These are phyloP conservation scores for Rhogogaster chlorosoma DNA, from an alignment of 2,888 invertebrate species.

Conservation along the genomic window DNA sequence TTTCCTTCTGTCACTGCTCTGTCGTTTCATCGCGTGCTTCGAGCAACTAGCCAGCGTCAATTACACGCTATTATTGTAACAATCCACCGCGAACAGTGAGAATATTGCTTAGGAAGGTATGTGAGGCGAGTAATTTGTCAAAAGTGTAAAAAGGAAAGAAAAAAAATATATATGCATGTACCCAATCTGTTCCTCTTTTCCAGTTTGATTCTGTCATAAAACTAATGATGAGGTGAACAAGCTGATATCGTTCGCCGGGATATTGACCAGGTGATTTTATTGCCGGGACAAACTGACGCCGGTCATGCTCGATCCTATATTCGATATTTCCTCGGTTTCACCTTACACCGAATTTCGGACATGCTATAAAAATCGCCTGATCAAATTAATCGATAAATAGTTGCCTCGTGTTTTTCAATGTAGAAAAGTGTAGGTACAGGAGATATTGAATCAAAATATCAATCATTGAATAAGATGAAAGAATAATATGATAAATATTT, in stretches of 20 bases:
- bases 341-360: background rate
- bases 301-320: no score
- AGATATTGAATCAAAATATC: background rate
- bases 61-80: background rate
- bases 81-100: background rate
- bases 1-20: constrained; percentile 16
- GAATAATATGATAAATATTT: background rate
- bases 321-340: no score
- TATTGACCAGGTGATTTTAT: background rate
- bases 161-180: background rate
- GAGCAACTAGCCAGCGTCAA: constrained; percentile 10
- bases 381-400: background rate
- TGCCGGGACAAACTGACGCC: no score
- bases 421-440: background rate
- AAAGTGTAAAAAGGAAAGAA: background rate
- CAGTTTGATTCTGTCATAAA: background rate
- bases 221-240: background rate
- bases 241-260: background rate
- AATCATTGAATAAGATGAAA: background rate
- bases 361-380: background rate
- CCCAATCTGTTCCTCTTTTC: background rate
- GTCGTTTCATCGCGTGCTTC: constrained; percentile 20
- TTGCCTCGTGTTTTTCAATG: background rate
- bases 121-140: background rate
- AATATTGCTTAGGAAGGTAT: background rate